Evolutionary conservation across 35 echinoderm and acorn worm genomes (phyloP), one percentile per base, ranked within the genome.

Genomic region (Diadema setosum): DNA sequence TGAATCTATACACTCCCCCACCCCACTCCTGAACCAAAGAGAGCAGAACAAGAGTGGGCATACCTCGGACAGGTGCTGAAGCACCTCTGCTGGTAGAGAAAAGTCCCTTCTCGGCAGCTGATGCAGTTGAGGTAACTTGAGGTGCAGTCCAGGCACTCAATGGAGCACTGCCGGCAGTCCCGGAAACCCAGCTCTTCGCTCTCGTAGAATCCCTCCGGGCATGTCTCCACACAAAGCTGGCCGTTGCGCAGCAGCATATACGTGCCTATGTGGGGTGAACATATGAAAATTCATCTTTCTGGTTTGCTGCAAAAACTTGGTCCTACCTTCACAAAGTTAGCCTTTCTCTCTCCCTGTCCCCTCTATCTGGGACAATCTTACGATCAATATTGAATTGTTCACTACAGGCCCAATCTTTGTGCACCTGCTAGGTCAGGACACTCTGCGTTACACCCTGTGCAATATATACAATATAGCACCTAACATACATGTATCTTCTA

Each of bases 161-260:
- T n/a, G 23, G 88, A 90, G 59, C 88, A 90, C 88, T 83, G 80
- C 26, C 81, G 88, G 42, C 88, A 90, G 44, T 87, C 85, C 6
- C 42, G 18, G 42, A 44, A 44, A 45, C 32, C 39, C 9, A 81
- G 35, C 57, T 90, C 87, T 18, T 41, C 45, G 4, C 81, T 44
- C 0, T 82, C 58, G 42, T 90, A 90, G 80, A 44, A 90, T 0
- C 87, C 87, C 34, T 90, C 87, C 11, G 87, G 87, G 61, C 87
- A 90, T 30, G 15, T 26, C 9, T 83, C 26, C 5, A 90, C 48
- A 46, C 87, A 90, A 9, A 56, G 43, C 49, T 82, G 74, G 25
- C 87, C 87, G 46, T 83, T 29, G 4, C 49, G n/a, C 5, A 65
- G 63, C n/a, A 86, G 39, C 57, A 86, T 65, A 26, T 86, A 86